Percentiles rank a stretch among this genome's conserved stretches.
phyloP scores from a whole-genome alignment of 2,797 vertebrate genomes.

The Anguilla obscura region DNA sequence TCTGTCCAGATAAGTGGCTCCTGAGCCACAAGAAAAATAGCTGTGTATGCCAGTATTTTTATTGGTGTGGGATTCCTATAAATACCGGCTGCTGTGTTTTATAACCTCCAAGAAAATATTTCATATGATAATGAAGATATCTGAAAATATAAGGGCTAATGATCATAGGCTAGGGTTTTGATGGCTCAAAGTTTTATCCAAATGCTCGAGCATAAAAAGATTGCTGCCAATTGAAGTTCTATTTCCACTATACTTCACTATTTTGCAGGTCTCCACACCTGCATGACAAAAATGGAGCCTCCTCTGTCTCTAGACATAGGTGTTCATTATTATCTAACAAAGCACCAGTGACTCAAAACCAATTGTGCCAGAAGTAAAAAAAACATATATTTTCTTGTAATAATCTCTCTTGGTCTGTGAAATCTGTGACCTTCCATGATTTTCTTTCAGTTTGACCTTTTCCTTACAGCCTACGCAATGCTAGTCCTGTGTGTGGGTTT shows the following conservation, averaged over 20 bases:
- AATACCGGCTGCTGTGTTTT: not conserved
- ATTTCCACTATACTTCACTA: not conserved
- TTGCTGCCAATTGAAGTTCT: not conserved
- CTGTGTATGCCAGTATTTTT: not conserved
- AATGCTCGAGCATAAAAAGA: not conserved
- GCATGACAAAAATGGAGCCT: not conserved
- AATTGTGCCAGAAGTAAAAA: not conserved
- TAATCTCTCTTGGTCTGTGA: not conserved
- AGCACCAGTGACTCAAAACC: not conserved
- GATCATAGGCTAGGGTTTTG: not conserved
- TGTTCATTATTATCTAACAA: slow-evolving; percentile 6
- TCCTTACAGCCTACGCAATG: not conserved
- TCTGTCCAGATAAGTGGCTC: not conserved
- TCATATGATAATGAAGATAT: not conserved
- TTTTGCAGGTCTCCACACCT: not conserved
- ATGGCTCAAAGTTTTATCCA: not conserved
- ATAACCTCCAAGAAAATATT: not conserved
- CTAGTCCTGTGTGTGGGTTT: not conserved
- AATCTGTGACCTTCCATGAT: not conserved
- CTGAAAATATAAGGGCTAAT: not conserved
- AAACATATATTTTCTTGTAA: not conserved
- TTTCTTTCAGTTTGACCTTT: not conserved
- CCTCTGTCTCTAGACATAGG: not conserved
- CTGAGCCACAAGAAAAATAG: not conserved
- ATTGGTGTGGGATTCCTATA: not conserved